Percentiles rank a stretch among this genome's conserved stretches.
phyloP scores from a whole-genome alignment of 2,888 invertebrate species.

The Hyposoter dolosus region DNA sequence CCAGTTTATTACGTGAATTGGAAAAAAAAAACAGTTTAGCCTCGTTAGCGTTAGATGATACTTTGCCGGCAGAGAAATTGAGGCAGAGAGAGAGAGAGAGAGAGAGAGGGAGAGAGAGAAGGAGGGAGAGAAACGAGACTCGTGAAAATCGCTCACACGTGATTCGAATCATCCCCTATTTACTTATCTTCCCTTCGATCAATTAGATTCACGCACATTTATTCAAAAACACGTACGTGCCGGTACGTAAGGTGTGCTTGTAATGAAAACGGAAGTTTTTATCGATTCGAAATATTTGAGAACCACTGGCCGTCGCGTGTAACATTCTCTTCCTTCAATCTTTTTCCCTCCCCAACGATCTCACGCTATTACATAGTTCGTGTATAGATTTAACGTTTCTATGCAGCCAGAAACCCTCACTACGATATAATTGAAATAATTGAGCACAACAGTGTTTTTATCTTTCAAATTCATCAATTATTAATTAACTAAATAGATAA shows the following conservation, averaged over 20 bases:
- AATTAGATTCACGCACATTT: constrained; percentile 19
- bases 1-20: constrained; percentile 16
- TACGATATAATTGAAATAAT: neutral
- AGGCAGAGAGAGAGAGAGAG: neutral
- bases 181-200: constrained; percentile 12
- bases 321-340: constrained; percentile 32
- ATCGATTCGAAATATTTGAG: constrained; percentile 55
- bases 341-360: neutral
- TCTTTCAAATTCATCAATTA: too few relatives aligned
- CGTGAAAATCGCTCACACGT: constrained; percentile 22
- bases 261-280: constrained; percentile 40
- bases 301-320: constrained; percentile 57
- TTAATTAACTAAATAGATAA: neutral
- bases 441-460: neutral
- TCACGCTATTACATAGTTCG: constrained; percentile 1
- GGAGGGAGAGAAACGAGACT: constrained; percentile 17
- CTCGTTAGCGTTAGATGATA: constrained; percentile 35
- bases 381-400: constrained; percentile 9
- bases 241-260: constrained; percentile 7
- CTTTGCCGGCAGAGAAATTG: constrained; percentile 11
- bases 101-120: constrained; percentile 16
- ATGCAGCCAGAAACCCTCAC: neutral
- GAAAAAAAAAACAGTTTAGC: constrained; percentile 45
- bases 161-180: constrained; percentile 28
- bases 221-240: neutral